These are phyloP conservation scores for Halictus ligatus DNA, from an alignment of 2,888 invertebrate genomes.

Conservation along the genomic window DNA sequence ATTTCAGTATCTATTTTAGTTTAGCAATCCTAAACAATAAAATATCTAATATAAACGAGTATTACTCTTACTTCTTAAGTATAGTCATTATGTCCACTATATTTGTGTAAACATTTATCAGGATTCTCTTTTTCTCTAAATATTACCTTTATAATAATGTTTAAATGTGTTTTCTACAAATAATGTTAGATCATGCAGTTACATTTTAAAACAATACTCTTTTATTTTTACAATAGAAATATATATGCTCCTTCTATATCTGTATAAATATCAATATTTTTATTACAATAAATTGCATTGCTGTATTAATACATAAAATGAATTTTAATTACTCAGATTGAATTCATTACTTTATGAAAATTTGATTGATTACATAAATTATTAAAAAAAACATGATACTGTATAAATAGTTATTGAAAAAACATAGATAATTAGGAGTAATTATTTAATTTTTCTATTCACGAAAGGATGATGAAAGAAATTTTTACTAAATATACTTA, in stretches of 20 bases:
- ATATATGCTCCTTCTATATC: background rate
- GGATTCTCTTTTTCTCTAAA: background rate
- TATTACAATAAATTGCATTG: background rate
- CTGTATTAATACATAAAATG: background rate
- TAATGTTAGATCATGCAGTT: background rate
- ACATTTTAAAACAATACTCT: background rate
- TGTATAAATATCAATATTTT: background rate
- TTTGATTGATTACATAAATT: background rate
- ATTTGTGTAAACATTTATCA: background rate
- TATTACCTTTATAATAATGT: background rate
- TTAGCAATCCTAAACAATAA: background rate
- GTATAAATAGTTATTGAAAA: background rate
- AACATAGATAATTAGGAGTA: background rate
- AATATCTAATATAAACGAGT: background rate
- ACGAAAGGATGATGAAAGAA: background rate
- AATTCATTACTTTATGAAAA: background rate
- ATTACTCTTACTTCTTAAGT: background rate
- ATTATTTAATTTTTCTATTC: background rate
- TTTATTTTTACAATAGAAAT: background rate
- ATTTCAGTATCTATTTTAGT: slow-evolving; percentile 3
- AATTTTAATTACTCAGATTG: slow-evolving; percentile 1
- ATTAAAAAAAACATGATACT: slow-evolving; percentile 1
- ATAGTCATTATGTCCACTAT: background rate
- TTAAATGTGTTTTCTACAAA: background rate
- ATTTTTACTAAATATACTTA: background rate